These are phyloP conservation scores for Macaca fascicularis DNA, from an alignment of 2,113 vertebrate species.

Conservation along the genomic window T2T-MFA8v1.1 NC_088388.1:88950501-88951000, in stretches of 20 bases:
- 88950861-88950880: no score
- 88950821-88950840: no score
- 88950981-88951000: no score
- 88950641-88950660: neutral
- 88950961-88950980: no score
- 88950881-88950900: no score
- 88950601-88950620: neutral
- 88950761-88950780: neutral
- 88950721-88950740: neutral
- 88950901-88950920: no score
- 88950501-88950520: neutral
- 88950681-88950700: neutral
- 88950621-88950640: neutral
- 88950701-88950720: neutral
- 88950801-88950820: accelerated
- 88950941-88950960: no score
- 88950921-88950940: no score
- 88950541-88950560: neutral
- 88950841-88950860: no score
- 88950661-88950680: neutral
- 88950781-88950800: neutral
- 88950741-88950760: neutral
- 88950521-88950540: neutral
- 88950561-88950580: neutral
- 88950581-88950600: neutral